phyloP scores from a whole-genome alignment of 2,113 vertebrate species.

The Holacanthus passer region DNA sequence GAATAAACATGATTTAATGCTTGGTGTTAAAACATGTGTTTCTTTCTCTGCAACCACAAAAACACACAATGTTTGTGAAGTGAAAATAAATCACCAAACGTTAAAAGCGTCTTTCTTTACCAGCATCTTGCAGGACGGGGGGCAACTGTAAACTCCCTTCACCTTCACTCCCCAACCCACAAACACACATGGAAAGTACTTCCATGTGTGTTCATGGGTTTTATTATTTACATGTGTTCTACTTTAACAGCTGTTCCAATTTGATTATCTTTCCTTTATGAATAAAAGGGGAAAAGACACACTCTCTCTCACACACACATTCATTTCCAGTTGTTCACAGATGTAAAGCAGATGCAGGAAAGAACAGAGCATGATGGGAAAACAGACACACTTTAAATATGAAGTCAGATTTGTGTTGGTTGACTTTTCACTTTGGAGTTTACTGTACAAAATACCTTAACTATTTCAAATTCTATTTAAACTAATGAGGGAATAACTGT shows the following conservation, averaged over 20 bases:
- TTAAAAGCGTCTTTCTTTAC: neutral
- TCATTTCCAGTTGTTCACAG: neutral
- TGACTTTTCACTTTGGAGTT: too few species aligned
- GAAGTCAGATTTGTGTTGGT: neutral
- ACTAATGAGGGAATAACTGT: neutral
- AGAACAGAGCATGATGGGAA: constrained; percentile 8
- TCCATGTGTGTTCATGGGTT: constrained; percentile 4
- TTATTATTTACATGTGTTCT: neutral
- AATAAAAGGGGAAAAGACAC: neutral
- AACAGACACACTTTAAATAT: neutral
- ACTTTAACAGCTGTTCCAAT: neutral
- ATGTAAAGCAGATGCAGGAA: constrained; percentile 50
- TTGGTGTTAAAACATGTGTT: neutral
- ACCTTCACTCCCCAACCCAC: constrained; percentile 38
- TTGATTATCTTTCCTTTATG: neutral
- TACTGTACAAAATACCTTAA: too few species aligned
- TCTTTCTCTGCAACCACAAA: neutral
- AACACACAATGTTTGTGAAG: constrained; percentile 24
- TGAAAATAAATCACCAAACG: constrained; percentile 23
- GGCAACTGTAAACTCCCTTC: neutral
- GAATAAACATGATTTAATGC: constrained; percentile 22
- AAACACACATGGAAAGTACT: constrained; percentile 42
- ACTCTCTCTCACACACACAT: neutral
- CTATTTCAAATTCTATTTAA: neutral
- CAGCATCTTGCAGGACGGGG: constrained; percentile 16